Percentiles rank a stretch among this genome's conserved stretches.
Conservation (phyloP, 1,140 invertebrate genomes). For the Plutomurus gul region DNA sequence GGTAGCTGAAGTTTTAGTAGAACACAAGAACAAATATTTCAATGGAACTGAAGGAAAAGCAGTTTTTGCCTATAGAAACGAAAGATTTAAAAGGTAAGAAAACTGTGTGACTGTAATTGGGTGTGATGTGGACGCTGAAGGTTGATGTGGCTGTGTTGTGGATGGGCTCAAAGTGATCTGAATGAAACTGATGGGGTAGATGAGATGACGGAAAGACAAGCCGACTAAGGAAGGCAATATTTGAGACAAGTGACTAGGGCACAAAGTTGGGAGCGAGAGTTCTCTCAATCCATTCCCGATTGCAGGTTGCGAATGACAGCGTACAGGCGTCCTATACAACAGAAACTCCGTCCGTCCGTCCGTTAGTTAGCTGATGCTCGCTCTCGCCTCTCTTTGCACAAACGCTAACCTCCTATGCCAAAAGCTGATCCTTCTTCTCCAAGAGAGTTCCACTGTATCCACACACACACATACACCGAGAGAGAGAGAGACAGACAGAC, state of each 20-base stretch:
- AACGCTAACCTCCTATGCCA: not conserved
- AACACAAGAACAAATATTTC: too few species aligned
- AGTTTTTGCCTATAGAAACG: not conserved
- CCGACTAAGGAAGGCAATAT: not conserved
- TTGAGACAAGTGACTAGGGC: not conserved
- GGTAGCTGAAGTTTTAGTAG: too few species aligned
- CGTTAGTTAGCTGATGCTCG: not conserved
- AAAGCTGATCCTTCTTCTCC: not conserved
- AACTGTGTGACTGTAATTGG: not conserved
- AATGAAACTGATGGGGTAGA: not conserved
- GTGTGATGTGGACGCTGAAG: not conserved
- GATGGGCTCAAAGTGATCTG: not conserved
- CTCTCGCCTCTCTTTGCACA: constrained; percentile 12
- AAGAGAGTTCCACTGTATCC: not conserved
- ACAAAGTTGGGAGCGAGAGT: not conserved
- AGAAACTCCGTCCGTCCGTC: not conserved
- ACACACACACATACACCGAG: not conserved
- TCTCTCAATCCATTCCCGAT: constrained; percentile 19
- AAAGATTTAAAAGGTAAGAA: not conserved
- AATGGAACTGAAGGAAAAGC: too few species aligned
- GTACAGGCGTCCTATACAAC: not conserved
- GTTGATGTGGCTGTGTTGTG: not conserved
- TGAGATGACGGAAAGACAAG: not conserved
- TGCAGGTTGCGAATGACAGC: constrained; percentile 15
- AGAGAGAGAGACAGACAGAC: not conserved